Percentiles rank a stretch among this genome's conserved stretches.
Evolutionary conservation across 2,797 vertebrate genomes (phyloP).

Genomic region (Crenichthys baileyi): DNA sequence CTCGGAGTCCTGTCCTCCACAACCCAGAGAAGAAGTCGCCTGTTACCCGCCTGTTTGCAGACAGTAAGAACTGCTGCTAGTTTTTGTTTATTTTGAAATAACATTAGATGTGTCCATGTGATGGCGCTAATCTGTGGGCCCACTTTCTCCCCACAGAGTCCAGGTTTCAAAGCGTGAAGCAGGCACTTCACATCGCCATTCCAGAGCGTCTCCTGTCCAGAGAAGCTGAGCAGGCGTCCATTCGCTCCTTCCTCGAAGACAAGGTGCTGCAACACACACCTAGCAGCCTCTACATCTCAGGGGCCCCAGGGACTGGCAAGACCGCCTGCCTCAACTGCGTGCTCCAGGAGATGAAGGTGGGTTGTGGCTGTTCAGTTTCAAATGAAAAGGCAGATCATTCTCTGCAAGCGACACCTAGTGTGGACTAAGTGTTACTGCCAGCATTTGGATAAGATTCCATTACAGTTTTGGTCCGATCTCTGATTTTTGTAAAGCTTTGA

Average conservation of each 20-base stretch:
- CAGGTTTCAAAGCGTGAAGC: conserved; percentile 87
- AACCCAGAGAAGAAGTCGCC: conserved; percentile 25
- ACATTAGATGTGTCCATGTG: neutral
- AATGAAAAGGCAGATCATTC: neutral
- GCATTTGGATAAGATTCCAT: neutral
- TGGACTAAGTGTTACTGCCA: neutral
- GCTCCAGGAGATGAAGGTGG: conserved; percentile 85
- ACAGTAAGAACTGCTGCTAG: conserved; percentile 78
- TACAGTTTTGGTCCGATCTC: no score
- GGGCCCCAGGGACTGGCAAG: conserved; percentile 94
- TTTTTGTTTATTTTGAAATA: no score
- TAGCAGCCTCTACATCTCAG: conserved; percentile 93
- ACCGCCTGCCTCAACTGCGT: conserved; percentile 90
- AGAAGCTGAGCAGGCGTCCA: conserved; percentile 80
- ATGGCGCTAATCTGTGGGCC: neutral
- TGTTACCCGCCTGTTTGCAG: conserved; percentile 72
- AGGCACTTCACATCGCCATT: conserved; percentile 86
- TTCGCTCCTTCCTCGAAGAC: conserved; percentile 85
- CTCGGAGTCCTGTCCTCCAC: conserved; percentile 21
- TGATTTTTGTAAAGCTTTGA: no score
- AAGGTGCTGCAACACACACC: conserved; percentile 77
- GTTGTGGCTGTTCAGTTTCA: neutral
- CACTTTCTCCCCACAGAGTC: conserved; percentile 71
- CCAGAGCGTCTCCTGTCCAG: conserved; percentile 87
- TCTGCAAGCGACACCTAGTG: neutral